Base-by-base conservation (phyloP, 2,888 invertebrate species). In the Monochamus alternatus region DNA sequence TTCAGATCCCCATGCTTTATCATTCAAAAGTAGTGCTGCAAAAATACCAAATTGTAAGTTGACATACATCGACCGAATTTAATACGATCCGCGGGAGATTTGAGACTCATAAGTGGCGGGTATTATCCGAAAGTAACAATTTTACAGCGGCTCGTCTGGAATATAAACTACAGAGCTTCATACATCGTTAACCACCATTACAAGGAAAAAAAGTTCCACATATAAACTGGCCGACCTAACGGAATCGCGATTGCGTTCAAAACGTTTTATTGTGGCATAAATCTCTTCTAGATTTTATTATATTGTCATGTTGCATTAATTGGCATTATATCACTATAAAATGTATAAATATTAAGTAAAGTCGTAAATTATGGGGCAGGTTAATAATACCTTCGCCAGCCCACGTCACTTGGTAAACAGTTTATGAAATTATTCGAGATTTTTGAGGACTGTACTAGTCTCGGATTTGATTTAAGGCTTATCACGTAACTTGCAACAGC, bases 101-200 rank as follows among this genome's bases (percentile, higher is more conserved):
- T 5, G 2, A 44, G 44, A 44, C 44, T 8, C 44, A 2, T 44
- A 44, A 44, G 12, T 47, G 12, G 10, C 10, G 12, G 47, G 47
- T 12, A 47, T 47, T 47, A 47, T 47, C 47, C 9, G 47, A 47
- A 38, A 47, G 10, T 47, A 47, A 47, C 47, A 47, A 47, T 47
- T 47, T 47, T 47, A 47, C 47, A 30, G 47, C 22, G 22, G 44
- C 43, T 22, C 43, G 44, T 22, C 64, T 43, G 10, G 43, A 64
- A 65, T 51, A 31, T 51, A 65, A 65, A 52, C 9, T 51, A 55
- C 55, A 55, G 51, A 22, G 43, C 10, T 65, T 65, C 66, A 75
- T 69, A 73, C 68, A 62, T 77, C 77, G 77, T 77, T 77, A 75
- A 77, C 69, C 75, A 69, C 73, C 73, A 77, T 77, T 68, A 72